These are phyloP conservation scores for Sthenelais limicola DNA, from an alignment of 2,888 invertebrate species.

Conservation along the genomic window DNA sequence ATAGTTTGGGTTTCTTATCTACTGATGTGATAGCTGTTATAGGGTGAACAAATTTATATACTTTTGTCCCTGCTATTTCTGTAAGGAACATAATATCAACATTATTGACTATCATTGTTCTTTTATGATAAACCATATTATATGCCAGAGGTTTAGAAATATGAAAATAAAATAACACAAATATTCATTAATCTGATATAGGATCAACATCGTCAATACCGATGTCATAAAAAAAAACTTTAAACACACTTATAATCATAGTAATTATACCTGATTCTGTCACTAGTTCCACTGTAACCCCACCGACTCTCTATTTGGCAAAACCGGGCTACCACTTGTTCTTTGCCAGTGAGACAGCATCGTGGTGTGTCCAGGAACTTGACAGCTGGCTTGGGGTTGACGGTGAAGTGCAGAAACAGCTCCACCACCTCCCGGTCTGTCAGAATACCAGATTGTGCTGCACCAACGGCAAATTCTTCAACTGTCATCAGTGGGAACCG, in stretches of 20 bases:
- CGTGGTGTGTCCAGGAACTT: constrained; percentile 79
- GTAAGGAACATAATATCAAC: no score
- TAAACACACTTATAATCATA: not conserved
- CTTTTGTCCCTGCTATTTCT: no score
- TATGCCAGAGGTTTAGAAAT: no score
- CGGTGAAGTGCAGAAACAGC: constrained; percentile 74
- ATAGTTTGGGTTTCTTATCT: no score
- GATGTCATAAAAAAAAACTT: constrained; percentile 1
- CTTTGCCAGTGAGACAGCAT: constrained; percentile 85
- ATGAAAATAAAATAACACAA: no score
- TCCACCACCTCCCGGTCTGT: constrained; percentile 84
- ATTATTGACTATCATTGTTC: no score
- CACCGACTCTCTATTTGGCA: constrained; percentile 85
- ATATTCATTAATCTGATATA: no score
- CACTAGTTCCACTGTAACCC: constrained; percentile 89
- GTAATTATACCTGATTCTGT: constrained; percentile 80
- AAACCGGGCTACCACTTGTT: constrained; percentile 82
- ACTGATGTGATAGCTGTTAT: no score
- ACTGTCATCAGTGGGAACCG: constrained; percentile 88
- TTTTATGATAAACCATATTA: no score
- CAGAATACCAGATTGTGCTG: constrained; percentile 79
- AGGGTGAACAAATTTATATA: no score
- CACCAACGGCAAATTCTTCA: constrained; percentile 84
- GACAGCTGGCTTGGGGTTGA: constrained; percentile 84
- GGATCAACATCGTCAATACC: no score